phyloP scores from a whole-genome alignment of 2,888 invertebrate genomes.

The Synergus itoensis region DNA sequence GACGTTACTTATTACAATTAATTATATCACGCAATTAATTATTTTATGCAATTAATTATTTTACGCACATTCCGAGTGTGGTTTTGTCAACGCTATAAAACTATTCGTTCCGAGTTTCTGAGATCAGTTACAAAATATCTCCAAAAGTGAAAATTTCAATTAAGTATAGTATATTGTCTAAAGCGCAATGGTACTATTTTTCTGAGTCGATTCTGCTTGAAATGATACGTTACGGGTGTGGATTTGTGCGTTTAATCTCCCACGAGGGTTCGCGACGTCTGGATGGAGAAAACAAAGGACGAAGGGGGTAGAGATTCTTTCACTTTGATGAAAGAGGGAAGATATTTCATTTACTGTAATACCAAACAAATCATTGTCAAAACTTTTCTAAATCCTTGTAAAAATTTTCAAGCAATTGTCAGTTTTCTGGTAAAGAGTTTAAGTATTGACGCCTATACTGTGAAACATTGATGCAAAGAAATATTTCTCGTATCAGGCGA shows the following conservation, averaged over 20 bases:
- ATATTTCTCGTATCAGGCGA: too few species aligned
- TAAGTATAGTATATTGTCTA: constrained; percentile 11
- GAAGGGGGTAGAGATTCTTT: neutral
- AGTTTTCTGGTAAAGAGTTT: too few species aligned
- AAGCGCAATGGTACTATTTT: constrained; percentile 4
- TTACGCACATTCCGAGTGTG: constrained; percentile 28
- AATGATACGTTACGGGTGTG: constrained; percentile 9
- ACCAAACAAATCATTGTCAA: neutral
- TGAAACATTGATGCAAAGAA: too few species aligned
- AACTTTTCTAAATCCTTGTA: neutral
- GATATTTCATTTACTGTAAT: constrained; percentile 21
- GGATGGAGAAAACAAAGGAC: constrained; percentile 26
- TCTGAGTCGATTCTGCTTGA: constrained; percentile 32
- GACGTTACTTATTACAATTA: constrained; percentile 31
- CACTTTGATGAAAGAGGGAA: neutral
- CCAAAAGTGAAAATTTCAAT: constrained; percentile 26
- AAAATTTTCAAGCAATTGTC: neutral
- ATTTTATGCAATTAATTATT: constrained; percentile 23
- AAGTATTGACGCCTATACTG: too few species aligned
- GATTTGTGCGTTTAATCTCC: constrained; percentile 40
- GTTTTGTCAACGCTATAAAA: constrained; percentile 4
- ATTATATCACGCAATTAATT: constrained; percentile 26
- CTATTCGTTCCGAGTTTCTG: constrained; percentile 6
- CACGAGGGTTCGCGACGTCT: constrained; percentile 38
- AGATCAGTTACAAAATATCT: constrained; percentile 21